These are phyloP conservation scores for Dasypogon diadema DNA, from an alignment of 2,888 invertebrate genomes.

Conservation along the genomic window DNA sequence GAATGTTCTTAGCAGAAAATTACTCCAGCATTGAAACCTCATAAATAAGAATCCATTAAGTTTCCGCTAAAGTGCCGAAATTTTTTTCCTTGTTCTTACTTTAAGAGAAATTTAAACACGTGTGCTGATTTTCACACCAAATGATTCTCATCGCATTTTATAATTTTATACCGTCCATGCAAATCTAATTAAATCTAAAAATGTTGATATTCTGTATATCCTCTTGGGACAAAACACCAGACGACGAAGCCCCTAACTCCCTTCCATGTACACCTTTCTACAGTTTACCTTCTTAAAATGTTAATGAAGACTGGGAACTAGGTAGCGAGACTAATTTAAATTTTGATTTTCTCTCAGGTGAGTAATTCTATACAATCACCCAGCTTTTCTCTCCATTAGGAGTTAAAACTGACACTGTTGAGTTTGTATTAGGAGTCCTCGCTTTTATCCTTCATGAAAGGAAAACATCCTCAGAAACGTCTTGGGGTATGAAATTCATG, in stretches of 20 bases:
- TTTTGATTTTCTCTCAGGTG: slow-evolving; percentile 50
- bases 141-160: no score
- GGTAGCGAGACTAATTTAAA: slow-evolving; percentile 45
- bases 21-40: no score
- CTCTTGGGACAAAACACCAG: neutral
- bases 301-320: slow-evolving; percentile 36
- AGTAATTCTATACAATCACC: slow-evolving; percentile 36
- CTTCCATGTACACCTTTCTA: neutral
- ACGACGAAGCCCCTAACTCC: neutral
- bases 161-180: slow-evolving; percentile 25
- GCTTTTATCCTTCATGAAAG: neutral
- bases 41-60: no score
- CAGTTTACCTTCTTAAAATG: slow-evolving; percentile 31
- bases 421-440: neutral
- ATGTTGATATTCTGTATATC: slow-evolving; percentile 4
- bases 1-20: no score
- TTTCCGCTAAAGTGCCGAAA: no score
- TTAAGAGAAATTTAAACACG: no score
- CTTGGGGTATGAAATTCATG: neutral
- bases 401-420: neutral
- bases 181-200: slow-evolving; percentile 39
- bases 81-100: no score
- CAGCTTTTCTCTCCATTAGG: slow-evolving; percentile 1
- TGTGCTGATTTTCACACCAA: no score
- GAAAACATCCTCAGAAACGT: neutral